phyloP scores from a whole-genome alignment of 2,113 vertebrate species.

The Alosa alosa region DNA sequence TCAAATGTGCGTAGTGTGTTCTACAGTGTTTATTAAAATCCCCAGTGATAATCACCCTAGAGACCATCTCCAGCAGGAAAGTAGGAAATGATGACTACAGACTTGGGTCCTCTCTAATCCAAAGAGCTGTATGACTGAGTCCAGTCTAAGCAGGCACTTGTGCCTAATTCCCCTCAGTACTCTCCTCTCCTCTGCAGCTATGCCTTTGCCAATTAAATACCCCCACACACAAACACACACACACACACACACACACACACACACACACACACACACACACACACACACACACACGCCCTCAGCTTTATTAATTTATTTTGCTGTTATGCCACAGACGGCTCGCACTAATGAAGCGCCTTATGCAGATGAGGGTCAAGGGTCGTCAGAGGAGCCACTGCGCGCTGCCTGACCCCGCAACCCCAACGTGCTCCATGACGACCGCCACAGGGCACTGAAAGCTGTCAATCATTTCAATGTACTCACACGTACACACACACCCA shows the following conservation, averaged over 20 bases:
- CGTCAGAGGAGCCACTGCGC: slow-evolving; percentile 67
- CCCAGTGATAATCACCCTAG: too few species aligned
- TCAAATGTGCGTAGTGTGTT: too few species aligned
- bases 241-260: not conserved
- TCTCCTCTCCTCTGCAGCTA: too few species aligned
- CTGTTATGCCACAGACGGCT: slow-evolving; percentile 73
- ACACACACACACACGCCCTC: too few species aligned
- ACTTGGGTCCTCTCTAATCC: too few species aligned
- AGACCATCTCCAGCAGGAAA: too few species aligned
- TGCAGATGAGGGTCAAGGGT: slow-evolving; percentile 78
- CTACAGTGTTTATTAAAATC: too few species aligned
- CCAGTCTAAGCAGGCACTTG: too few species aligned
- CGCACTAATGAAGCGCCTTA: slow-evolving; percentile 76
- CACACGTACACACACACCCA: slow-evolving; percentile 28
- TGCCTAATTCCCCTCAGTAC: too few species aligned
- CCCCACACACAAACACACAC: not conserved
- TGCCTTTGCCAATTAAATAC: not conserved
- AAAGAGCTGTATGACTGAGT: too few species aligned
- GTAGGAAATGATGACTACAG: too few species aligned
- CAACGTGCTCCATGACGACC: slow-evolving; percentile 71
- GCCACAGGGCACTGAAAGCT: slow-evolving; percentile 77
- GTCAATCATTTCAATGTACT: slow-evolving; percentile 66
- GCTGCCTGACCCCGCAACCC: slow-evolving; percentile 65
- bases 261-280: not conserved
- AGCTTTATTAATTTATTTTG: slow-evolving; percentile 77